phyloP scores from a whole-genome alignment of 2,888 invertebrate genomes.

The Melanargia galathea region DNA sequence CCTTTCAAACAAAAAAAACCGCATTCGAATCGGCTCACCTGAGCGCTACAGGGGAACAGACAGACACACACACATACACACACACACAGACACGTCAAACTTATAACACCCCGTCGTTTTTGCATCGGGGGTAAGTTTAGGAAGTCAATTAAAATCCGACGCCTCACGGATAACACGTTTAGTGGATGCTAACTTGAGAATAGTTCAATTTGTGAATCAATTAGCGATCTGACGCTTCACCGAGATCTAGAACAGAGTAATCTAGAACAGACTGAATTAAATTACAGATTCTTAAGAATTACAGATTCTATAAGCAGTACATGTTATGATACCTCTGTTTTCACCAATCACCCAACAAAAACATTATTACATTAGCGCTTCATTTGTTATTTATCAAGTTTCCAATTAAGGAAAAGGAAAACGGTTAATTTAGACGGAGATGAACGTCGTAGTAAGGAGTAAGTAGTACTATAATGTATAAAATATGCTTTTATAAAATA shows the following conservation, averaged over 20 bases:
- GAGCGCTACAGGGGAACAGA: too few relatives aligned
- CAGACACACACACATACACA: too few relatives aligned
- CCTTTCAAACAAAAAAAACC: too few relatives aligned
- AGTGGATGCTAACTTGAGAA: not conserved
- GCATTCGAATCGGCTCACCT: too few relatives aligned
- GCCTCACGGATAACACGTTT: not conserved
- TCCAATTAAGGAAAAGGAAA: slow-evolving; percentile 5
- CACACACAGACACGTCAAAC: too few relatives aligned
- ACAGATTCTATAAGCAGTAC: too few relatives aligned
- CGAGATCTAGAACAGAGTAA: not conserved
- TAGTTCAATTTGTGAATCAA: not conserved
- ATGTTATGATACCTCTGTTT: too few relatives aligned
- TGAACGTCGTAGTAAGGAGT: not conserved
- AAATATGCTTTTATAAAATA: not conserved
- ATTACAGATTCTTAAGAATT: too few relatives aligned
- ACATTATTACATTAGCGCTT: not conserved
- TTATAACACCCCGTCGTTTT: too few relatives aligned
- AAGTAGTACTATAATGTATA: not conserved
- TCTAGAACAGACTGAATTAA: not conserved
- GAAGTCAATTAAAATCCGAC: not conserved
- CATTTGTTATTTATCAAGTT: slow-evolving; percentile 7
- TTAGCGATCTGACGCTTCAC: not conserved
- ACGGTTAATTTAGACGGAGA: not conserved
- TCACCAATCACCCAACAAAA: not conserved
- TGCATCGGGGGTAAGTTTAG: too few relatives aligned